These are phyloP conservation scores for Drosophila mimica DNA, from an alignment of 2,888 invertebrate species.

Conservation along the genomic window DNA sequence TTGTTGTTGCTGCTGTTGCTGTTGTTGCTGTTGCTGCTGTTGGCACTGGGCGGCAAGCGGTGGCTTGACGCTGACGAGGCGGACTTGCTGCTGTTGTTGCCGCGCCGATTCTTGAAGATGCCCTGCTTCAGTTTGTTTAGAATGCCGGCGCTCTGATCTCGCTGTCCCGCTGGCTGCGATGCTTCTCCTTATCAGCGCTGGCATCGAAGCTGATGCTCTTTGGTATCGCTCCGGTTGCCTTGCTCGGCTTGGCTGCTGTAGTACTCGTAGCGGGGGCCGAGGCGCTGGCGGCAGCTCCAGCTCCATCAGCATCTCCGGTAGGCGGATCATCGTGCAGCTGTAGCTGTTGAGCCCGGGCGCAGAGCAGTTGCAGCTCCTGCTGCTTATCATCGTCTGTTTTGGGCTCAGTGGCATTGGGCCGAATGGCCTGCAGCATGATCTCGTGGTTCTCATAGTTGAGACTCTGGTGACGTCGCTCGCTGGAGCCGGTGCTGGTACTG, in stretches of 20 bases:
- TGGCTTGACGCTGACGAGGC: constrained; percentile 5
- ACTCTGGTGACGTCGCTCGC: constrained; percentile 82
- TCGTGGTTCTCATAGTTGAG: constrained; percentile 85
- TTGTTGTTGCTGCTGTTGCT: constrained; percentile 85
- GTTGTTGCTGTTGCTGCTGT: constrained; percentile 83
- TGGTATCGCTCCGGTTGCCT: constrained; percentile 93
- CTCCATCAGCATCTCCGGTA: constrained; percentile 6
- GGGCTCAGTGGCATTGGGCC: constrained; percentile 58
- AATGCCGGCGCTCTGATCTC: constrained; percentile 87
- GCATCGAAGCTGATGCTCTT: constrained; percentile 97
- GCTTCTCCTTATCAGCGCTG: constrained; percentile 89
- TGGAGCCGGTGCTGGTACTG: not conserved
- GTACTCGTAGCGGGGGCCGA: not conserved
- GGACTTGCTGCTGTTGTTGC: constrained; percentile 83
- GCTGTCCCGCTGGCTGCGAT: constrained; percentile 53
- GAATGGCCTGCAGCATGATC: constrained; percentile 74
- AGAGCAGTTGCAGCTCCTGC: constrained; percentile 77
- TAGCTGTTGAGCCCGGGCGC: constrained; percentile 80
- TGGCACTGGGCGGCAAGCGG: constrained; percentile 6
- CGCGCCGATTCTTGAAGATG: constrained; percentile 88
- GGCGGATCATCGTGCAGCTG: constrained; percentile 61
- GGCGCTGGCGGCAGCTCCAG: not conserved
- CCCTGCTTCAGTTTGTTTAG: constrained; percentile 91
- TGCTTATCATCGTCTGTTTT: constrained; percentile 83
- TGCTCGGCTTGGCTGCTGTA: constrained; percentile 84